A percentile compares a stretch with the other conserved stretches of the same genome.
These are phyloP conservation scores for Andricus quercusramuli DNA, from an alignment of 2,888 invertebrate species.

Conservation along the genomic window DNA sequence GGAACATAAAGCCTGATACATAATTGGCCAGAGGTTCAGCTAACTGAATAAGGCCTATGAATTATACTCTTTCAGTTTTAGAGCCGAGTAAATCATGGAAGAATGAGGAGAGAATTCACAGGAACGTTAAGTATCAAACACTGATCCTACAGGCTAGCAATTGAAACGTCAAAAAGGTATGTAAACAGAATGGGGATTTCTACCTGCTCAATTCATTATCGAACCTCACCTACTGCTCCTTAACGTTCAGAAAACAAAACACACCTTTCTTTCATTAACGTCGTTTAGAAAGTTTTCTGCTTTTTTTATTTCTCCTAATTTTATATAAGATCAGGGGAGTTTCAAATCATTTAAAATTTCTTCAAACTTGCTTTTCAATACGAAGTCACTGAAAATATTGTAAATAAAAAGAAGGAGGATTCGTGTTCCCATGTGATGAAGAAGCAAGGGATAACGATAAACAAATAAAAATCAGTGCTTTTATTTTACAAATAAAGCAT, in stretches of 20 bases:
- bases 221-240: not conserved
- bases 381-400: too few relatives aligned
- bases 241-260: not conserved
- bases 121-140: not conserved
- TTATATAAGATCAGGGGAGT: too few relatives aligned
- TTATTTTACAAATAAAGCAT: too few relatives aligned
- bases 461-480: too few relatives aligned
- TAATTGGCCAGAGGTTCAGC: constrained; percentile 14
- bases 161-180: constrained; percentile 9
- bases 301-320: not conserved
- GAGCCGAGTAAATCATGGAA: constrained; percentile 11
- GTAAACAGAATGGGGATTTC: constrained; percentile 1
- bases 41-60: constrained; percentile 17
- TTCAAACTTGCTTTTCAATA: too few relatives aligned
- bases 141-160: not conserved
- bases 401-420: too few relatives aligned
- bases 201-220: constrained; percentile 15
- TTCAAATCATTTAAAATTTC: too few relatives aligned
- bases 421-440: too few relatives aligned
- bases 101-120: not conserved
- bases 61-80: constrained; percentile 14
- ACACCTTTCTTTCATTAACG: not conserved
- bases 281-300: not conserved
- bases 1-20: constrained; percentile 20
- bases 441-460: too few relatives aligned